Base-by-base conservation (phyloP, 2,113 vertebrate genomes). In the Leucoraja erinaceus region DNA sequence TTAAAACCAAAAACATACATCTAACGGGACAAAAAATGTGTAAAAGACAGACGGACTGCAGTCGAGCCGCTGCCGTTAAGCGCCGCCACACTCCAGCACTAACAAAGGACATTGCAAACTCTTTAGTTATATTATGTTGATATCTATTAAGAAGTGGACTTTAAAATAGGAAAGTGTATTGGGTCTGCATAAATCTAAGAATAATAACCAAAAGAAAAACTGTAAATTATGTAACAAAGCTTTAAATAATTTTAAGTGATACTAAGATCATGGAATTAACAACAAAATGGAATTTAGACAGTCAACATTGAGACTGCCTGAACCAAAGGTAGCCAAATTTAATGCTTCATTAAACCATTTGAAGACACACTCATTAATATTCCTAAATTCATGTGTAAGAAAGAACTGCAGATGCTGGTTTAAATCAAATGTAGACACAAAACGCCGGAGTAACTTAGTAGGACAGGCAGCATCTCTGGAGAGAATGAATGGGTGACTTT, bases 71-170 rank as follows among this genome's bases (percentile, higher is more conserved):
- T 47, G 38, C 3, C 38, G 38, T 47, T 47, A 3, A 3, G 38
- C 38, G 38, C 38, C 38, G 38, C 38, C 38, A 47, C 38, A 47
- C 38, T 47, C 38, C 38, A 47, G 38, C 18, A 16, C n/a, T 90
- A 11, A 66, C 66, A 20, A 14, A 63, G n/a, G 11, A 90, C 59
- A 31, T 4, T 22, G n/a, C 59, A 70, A 68, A 90, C 38, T 68
- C 63, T 70, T 90, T 90, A 61, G 68, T 61, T 68, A 90, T 22
- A 14, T 63, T 22, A 38, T 68, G 66, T 90, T 90, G 86, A 90
- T 16, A 59, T 66, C 18, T 90, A 14, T 68, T 90, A 10, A 88
- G 59, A 31, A 31, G 11, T n/a, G 28, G 28, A 61, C 28, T 88
- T 63, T 79, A 83, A 70, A 90, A 20, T 6, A 38, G 68, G 38